phyloP scores from a whole-genome alignment of 2,888 invertebrate genomes.

The Cataglyphis cursor region DNA sequence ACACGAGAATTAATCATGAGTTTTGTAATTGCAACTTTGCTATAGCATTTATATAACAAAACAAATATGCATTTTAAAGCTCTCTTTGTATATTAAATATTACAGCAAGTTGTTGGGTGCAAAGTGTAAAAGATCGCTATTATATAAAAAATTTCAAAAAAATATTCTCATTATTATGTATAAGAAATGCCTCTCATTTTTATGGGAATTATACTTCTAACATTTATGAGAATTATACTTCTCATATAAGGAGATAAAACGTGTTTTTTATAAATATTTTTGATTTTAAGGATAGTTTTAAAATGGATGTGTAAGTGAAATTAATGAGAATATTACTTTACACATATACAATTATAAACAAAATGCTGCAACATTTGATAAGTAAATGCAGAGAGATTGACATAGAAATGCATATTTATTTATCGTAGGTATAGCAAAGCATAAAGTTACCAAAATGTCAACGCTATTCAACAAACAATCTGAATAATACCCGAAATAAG shows the following conservation, averaged over 20 bases:
- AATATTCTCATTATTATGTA: slow-evolving; percentile 3
- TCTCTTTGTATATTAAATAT: slow-evolving; percentile 17
- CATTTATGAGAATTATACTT: neutral
- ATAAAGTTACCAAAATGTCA: slow-evolving; percentile 24
- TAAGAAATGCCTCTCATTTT: neutral
- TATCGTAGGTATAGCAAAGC: slow-evolving; percentile 25
- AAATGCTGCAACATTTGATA: slow-evolving; percentile 35
- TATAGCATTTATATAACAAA: slow-evolving; percentile 21
- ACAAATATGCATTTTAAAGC: slow-evolving; percentile 30
- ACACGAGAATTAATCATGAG: slow-evolving; percentile 24
- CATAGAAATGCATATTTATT: slow-evolving; percentile 7
- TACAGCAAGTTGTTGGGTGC: slow-evolving; percentile 13
- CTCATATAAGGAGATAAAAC: neutral
- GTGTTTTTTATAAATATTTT: neutral
- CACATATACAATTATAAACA: neutral
- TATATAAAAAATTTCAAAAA: neutral
- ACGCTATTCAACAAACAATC: slow-evolving; percentile 25
- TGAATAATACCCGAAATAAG: slow-evolving; percentile 21
- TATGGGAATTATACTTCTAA: neutral
- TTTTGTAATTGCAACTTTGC: slow-evolving; percentile 44
- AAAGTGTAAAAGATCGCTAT: neutral
- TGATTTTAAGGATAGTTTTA: neutral
- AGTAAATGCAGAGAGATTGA: neutral
- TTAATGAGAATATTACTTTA: slow-evolving; percentile 11
- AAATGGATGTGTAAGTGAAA: neutral